Base-by-base conservation (phyloP, 1,140 invertebrate species). In the Cherax quadricarinatus region DNA sequence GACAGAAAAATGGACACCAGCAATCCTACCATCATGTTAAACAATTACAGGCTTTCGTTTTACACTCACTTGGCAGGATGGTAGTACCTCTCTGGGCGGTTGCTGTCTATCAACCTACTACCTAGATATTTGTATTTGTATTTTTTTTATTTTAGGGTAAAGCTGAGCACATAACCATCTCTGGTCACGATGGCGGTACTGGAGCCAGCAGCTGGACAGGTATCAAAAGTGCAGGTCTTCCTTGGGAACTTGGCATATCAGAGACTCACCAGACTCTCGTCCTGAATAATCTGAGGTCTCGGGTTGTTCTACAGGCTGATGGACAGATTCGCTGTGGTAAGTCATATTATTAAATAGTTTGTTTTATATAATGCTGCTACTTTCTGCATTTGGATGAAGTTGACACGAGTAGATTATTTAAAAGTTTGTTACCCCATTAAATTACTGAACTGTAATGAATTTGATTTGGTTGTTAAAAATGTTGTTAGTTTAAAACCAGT, bases 161-260 rank as follows among this genome's bases (percentile, higher is more conserved):
- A 96, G 98, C 98, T 10, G 99, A 99, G 94, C 99, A 99, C 95
- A 99, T 99, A 94, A 98, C 99, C 10, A 99, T 99, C 94, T 99
- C 99, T 53, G 99, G 99, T 0, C 99, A 99, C 95, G 99, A 99
- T 95, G 99, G 99, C 86, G 99, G 99, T 75, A 99, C 99, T 70
- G 99, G 99, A 48, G 99, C 99, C 66, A 98, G 98, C 95, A 99
- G 98, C 89, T 99, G 99, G 99, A 99, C 99, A 2, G 98, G 96
- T 24, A 96, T 96, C 93, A 94, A 94, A 83, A 94, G 93, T 75
- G 94, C 94, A 66, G 94, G 94, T 30, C 95, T 99, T 83, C 99
- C 99, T 0, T 99, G 99, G 99, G 99, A 99, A 95, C 96, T 99
- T 93, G 99, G 99, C 79, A 96, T 99, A 80, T 98, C 99, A 4